Percentiles rank a stretch among this genome's conserved stretches.
Evolutionary conservation across 2,797 vertebrate species (phyloP).

Genomic region (Mus spretus): DNA sequence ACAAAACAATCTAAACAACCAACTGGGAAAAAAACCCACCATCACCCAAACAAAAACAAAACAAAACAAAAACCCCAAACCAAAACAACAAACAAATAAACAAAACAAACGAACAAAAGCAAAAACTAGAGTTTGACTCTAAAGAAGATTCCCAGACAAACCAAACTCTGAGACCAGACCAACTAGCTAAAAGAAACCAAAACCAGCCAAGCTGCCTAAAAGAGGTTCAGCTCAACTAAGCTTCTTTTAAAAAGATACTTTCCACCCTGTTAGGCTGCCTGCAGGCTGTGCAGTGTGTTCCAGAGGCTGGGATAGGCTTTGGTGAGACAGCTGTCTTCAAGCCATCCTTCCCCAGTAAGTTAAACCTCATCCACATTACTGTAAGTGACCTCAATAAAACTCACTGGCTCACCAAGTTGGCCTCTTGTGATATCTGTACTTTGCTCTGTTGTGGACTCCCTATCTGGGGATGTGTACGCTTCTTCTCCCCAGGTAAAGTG

Average conservation of each 20-base stretch:
- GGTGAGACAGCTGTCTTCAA: background rate
- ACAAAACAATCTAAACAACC: background rate
- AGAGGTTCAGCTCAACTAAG: background rate
- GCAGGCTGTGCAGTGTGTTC: background rate
- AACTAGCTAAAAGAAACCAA: background rate
- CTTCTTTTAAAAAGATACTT: background rate
- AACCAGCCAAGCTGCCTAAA: background rate
- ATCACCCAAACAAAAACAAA: background rate
- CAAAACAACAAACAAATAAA: background rate
- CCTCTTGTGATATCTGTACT: background rate
- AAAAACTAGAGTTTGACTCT: background rate
- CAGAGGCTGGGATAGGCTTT: background rate
- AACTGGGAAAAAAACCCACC: background rate
- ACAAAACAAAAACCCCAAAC: background rate
- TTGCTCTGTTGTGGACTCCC: background rate
- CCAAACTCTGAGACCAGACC: background rate
- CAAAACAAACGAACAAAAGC: background rate
- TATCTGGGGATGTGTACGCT: too few relatives aligned
- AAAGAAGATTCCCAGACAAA: background rate
- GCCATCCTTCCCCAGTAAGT: background rate
- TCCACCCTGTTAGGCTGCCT: too few relatives aligned
- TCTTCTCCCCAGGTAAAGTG: background rate
- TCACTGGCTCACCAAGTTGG: too few relatives aligned
- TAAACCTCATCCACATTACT: background rate
- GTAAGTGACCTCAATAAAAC: background rate